phyloP scores from a whole-genome alignment of 2,888 invertebrate genomes.

The Conops quadrifasciatus region DNA sequence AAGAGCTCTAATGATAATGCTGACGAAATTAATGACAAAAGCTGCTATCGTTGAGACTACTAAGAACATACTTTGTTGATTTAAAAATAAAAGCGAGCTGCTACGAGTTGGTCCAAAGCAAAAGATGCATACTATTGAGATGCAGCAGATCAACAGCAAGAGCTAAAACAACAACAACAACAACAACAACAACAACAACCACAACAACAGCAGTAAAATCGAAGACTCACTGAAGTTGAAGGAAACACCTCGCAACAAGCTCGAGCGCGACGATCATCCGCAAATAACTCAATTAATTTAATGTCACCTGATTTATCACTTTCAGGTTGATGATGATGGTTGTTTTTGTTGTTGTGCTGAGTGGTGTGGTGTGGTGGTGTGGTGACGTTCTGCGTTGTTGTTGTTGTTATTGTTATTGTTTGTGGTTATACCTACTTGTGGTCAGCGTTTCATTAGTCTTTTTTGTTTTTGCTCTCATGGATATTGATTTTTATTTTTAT shows the following conservation, averaged over 20 bases:
- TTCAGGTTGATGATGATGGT: too few species aligned
- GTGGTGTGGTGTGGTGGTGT: constrained; percentile 17
- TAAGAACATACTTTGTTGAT: too few species aligned
- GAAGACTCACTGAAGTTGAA: neutral
- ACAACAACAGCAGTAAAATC: neutral
- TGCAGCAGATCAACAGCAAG: neutral
- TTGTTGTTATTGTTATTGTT: constrained; percentile 12
- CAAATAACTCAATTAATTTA: constrained; percentile 66
- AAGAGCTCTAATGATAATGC: neutral
- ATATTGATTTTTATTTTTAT: neutral
- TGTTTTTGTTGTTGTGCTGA: too few species aligned
- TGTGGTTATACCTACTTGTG: too few species aligned
- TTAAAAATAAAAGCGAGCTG: too few species aligned
- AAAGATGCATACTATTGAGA: too few species aligned
- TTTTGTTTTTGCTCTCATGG: too few species aligned
- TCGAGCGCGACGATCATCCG: constrained; percentile 3
- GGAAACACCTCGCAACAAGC: neutral
- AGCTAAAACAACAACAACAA: neutral
- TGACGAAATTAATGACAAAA: too few species aligned
- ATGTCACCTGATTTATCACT: constrained; percentile 65
- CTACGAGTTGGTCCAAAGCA: too few species aligned
- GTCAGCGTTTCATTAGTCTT: neutral
- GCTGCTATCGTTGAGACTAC: too few species aligned
- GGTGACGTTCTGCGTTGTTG: neutral
- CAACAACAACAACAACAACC: neutral